Percentiles rank a stretch among this genome's conserved stretches.
These are phyloP conservation scores for Cariama cristata DNA, from an alignment of 2,113 vertebrate species.

Conservation along the genomic window DNA sequence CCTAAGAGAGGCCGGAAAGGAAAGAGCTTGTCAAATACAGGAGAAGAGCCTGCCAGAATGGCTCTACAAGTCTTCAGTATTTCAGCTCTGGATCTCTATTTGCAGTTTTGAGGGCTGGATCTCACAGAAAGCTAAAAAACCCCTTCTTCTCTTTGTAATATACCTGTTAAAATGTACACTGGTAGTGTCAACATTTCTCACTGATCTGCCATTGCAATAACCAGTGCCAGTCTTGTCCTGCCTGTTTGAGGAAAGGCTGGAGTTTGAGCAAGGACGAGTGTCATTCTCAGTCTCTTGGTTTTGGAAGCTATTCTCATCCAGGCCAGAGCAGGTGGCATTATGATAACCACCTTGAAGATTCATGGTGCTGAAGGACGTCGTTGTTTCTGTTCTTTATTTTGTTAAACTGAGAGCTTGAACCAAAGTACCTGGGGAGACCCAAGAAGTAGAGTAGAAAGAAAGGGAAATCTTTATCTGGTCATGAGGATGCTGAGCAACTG, in stretches of 20 bases:
- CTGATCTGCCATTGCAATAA: not conserved
- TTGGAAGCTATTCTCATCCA: not conserved
- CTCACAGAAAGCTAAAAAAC: not conserved
- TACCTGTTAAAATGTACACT: not conserved
- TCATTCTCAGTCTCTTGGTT: not conserved
- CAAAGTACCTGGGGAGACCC: not conserved
- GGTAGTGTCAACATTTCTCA: not conserved
- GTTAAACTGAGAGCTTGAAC: not conserved
- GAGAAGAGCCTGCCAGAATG: not conserved
- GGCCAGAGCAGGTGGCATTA: not conserved
- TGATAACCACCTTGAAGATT: not conserved
- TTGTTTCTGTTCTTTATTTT: not conserved
- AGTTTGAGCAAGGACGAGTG: not conserved
- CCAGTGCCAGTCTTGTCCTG: not conserved
- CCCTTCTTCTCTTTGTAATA: not conserved
- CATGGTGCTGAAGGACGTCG: fast-evolving
- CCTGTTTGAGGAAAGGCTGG: not conserved
- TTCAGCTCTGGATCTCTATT: not conserved
- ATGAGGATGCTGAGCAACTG: not conserved
- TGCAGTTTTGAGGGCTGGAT: not conserved
- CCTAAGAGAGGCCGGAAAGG: not conserved
- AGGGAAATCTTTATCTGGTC: not conserved
- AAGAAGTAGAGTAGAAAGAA: not conserved
- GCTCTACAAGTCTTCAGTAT: not conserved
- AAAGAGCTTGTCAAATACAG: not conserved